Evolutionary conservation across 2,888 invertebrate genomes (phyloP), one percentile per base, ranked within the genome.

Genomic region (Mantis religiosa): DNA sequence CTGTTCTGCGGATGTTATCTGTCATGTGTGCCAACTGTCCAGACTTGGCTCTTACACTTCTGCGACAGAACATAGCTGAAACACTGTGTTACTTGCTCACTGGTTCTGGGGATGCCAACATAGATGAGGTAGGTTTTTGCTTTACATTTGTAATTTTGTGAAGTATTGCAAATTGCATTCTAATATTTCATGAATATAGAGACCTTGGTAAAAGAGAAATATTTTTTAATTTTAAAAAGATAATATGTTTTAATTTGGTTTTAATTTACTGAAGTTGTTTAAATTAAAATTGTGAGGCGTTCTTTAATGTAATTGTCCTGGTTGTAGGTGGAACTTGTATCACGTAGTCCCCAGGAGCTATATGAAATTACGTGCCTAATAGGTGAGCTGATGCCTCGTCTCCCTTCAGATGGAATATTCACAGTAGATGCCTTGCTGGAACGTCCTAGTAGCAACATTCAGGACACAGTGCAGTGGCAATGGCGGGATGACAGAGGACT

Each of bases 331-430:
- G 98, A 99, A 93, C 94, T 99, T 90, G 96, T 99, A 87, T 95
- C 98, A 3, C 96, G 99, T 90, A 97, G 97, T 88, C 99, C 99
- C 0, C 98, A 99, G 92, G 99, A 99, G 93, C 94, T 99, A 91
- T 98, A 98, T 93, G 99, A 99, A 94, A 98, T 99, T 90, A 99
- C 99, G 9, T 97, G 98, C 91, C 95, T 99, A 89, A 99, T 99
- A 92, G 99, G 98, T 25, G 99, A 99, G 94, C 94, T 99, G 91
- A 98, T 99, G 97, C 99, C 99, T 83, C 97, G 98, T 84, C 94
- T 99, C 91, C 99, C 99, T 1, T 96, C 96, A 0, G 98, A 99
- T 93, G 99, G 99, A 15, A 97, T 99, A 91, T 99, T 99, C 94
- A 95, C 97, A 87, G 98, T 99, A 89, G 99, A 99, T 94, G 95